Evolutionary conservation across 37 sponge, comb jelly and placozoan genomes (phyloP).

Genomic region (Hormiphora californensis): DNA sequence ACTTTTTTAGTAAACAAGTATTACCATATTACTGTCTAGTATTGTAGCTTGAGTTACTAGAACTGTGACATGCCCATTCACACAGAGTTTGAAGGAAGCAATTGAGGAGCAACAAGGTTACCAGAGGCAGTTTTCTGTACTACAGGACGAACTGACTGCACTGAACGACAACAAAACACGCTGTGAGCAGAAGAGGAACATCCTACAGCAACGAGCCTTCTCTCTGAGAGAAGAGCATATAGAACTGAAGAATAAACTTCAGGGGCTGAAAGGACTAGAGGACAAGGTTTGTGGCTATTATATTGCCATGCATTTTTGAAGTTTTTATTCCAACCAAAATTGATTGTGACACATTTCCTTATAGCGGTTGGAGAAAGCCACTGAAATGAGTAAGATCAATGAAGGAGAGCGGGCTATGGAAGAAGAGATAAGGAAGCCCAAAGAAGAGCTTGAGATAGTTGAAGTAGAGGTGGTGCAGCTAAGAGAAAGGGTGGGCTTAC

Average conservation of each 20-base stretch:
- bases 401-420: too few relatives aligned
- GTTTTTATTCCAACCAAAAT: too few relatives aligned
- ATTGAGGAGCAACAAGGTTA: constrained; percentile 10
- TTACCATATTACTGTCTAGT: background rate
- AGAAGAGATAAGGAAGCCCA: too few relatives aligned
- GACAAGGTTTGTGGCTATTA: background rate
- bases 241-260: background rate
- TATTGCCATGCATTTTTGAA: too few relatives aligned
- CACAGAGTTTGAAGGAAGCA: constrained; percentile 38
- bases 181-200: background rate
- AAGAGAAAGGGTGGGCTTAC: too few relatives aligned
- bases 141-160: constrained; percentile 2
- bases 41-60: too few relatives aligned
- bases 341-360: too few relatives aligned
- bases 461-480: too few relatives aligned
- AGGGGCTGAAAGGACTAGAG: constrained; percentile 21
- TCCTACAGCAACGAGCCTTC: background rate
- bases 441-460: too few relatives aligned
- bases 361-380: too few relatives aligned
- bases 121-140: background rate
- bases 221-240: background rate
- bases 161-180: constrained; percentile 13
- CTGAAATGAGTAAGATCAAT: too few relatives aligned
- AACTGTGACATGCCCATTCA: too few relatives aligned
- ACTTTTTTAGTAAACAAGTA: background rate